These are phyloP conservation scores for Sinotaia quadrata DNA, from an alignment of 2,888 invertebrate species.

Conservation along the genomic window DNA sequence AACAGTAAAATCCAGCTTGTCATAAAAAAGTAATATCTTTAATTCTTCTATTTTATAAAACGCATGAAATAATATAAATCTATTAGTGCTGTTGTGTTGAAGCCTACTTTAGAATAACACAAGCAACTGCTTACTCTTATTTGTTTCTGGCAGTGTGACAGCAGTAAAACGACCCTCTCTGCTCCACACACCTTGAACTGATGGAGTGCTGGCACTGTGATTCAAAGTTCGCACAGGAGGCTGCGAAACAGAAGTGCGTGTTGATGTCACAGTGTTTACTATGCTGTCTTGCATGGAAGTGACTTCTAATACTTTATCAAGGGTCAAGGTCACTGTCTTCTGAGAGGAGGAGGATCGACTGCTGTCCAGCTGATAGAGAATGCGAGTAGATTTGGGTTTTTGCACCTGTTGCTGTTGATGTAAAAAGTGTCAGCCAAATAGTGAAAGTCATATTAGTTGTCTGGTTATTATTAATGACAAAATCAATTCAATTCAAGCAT, in stretches of 20 bases:
- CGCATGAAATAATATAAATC: too few relatives aligned
- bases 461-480: too few relatives aligned
- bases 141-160: constrained; percentile 29
- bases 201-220: constrained; percentile 40
- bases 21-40: too few relatives aligned
- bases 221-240: not conserved
- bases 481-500: too few relatives aligned
- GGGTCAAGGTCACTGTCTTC: constrained; percentile 59
- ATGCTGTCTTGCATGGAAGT: not conserved
- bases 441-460: too few relatives aligned
- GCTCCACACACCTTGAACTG: constrained; percentile 56
- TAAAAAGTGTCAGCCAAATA: too few relatives aligned
- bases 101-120: too few relatives aligned
- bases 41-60: too few relatives aligned
- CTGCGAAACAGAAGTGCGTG: too few relatives aligned
- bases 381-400: constrained; percentile 58
- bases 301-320: constrained; percentile 33
- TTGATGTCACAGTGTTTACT: not conserved
- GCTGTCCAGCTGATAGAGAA: constrained; percentile 55
- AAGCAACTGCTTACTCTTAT: not conserved
- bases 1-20: too few relatives aligned
- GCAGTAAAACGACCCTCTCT: constrained; percentile 38
- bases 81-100: too few relatives aligned
- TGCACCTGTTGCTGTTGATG: constrained; percentile 57
- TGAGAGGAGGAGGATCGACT: constrained; percentile 52